Base-by-base conservation (phyloP, 2,888 invertebrate genomes). In the Troides aeacus region DNA sequence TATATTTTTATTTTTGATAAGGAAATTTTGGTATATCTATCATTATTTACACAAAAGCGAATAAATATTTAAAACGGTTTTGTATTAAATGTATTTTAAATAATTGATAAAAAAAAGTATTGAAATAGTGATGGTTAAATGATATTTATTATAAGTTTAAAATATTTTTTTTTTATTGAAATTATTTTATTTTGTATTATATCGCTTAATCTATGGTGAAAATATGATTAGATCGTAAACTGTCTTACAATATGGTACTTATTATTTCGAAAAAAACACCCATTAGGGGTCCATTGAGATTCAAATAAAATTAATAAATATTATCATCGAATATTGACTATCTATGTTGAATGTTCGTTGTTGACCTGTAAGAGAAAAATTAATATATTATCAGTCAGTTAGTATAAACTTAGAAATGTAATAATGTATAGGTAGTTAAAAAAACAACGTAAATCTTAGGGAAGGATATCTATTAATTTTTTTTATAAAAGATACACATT, bases 261-360 rank as follows among this genome's bases (percentile, higher is more conserved):
- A 65, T 46, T 56, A 56, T 64, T 8, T 50, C 23, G 46, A 62
- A 50, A 50, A 50, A 56, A 30, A 53, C 12, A 68, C 61, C 61
- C 61, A 64, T 64, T 64, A 36, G 53, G 63, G 59, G 61, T 23
- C 30, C 12, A 36, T 39, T 63, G 70, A 70, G 63, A 70, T 70
- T 70, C 66, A 17, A 46, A 50, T 62, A 56, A 57, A 56, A 56
- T 53, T 36, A 24, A 67, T 57, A 67, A 67, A 67, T 67, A 67
- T 59, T 59, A 62, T 17, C 4, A 42, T 57, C n/a, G 23, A 50
- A 10, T 23, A 66, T 57, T 68, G 30, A 53, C 62, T 66, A 65
- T 69, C 72, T 71, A 57, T 69, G 71, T 23, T 65, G 67, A 57
- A 67, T 66, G 42, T 69, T 69, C 61, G 66, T 64, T 53, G 66